Conservation (phyloP, 2,113 vertebrate genomes). For the Daubentonia madagascariensis region DNA sequence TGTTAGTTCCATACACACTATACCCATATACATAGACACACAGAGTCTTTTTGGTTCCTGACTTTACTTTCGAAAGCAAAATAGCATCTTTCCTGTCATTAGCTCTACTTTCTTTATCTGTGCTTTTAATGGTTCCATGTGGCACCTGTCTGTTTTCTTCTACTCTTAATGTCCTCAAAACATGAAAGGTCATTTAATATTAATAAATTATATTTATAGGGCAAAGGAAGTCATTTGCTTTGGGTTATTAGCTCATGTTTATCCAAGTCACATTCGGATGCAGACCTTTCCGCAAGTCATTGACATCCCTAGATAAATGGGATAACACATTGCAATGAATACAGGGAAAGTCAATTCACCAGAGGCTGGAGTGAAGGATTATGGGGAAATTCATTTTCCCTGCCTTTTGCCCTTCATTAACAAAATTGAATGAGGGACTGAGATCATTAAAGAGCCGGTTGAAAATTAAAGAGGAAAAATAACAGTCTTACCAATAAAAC, state of each 20-base stretch:
- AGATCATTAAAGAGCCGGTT: conserved; percentile 46
- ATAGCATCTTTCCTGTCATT: background rate
- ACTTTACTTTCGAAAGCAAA: background rate
- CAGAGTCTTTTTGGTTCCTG: background rate
- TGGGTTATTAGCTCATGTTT: conserved; percentile 46
- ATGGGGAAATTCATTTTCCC: conserved; percentile 46
- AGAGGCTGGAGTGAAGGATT: conserved; percentile 45
- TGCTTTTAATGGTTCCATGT: background rate
- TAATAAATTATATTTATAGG: conserved; percentile 34
- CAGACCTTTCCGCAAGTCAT: conserved; percentile 12
- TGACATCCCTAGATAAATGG: conserved; percentile 47
- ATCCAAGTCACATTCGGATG: conserved; percentile 49
- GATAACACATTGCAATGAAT: conserved; percentile 37
- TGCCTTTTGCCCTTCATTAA: conserved; percentile 44
- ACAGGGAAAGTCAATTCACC: conserved; percentile 39
- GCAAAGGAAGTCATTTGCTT: conserved; percentile 18
- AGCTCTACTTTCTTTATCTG: background rate
- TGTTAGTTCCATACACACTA: background rate
- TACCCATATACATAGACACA: no score
- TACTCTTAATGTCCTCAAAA: background rate
- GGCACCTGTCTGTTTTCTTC: background rate
- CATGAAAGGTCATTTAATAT: background rate
- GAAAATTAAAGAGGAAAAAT: conserved; percentile 43
- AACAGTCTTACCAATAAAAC: conserved; percentile 29
- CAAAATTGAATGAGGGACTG: conserved; percentile 46